phyloP scores from a whole-genome alignment of 2,797 vertebrate genomes.

The Meda fulgida region DNA sequence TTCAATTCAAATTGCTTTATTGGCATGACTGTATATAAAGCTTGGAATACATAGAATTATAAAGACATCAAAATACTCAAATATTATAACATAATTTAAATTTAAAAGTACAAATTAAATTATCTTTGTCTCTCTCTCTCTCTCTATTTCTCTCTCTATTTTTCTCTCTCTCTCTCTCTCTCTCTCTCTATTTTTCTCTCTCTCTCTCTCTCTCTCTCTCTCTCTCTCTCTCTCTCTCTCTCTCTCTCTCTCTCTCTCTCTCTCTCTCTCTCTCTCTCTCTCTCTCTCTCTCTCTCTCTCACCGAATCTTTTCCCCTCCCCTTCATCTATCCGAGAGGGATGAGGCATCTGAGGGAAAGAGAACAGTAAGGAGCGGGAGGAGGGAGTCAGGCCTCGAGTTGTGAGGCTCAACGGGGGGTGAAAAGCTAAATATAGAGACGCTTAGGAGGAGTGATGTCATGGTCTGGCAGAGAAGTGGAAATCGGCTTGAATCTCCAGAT shows the following conservation, averaged over 20 bases:
- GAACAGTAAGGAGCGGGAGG: neutral
- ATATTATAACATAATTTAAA: no score
- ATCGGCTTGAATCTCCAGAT: slow-evolving; percentile 60
- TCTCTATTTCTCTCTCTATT: slow-evolving; percentile 49
- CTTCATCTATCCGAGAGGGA: slow-evolving; percentile 62
- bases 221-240: slow-evolving; percentile 15
- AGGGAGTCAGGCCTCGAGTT: slow-evolving; percentile 54
- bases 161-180: neutral
- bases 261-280: no score
- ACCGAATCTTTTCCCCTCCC: slow-evolving; percentile 56
- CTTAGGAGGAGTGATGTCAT: slow-evolving; percentile 80
- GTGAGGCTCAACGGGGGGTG: slow-evolving; percentile 73
- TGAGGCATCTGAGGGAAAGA: slow-evolving; percentile 65
- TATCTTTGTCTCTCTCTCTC: slow-evolving; percentile 40
- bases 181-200: slow-evolving; percentile 31
- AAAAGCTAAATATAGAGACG: slow-evolving; percentile 81
- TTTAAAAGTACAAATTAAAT: no score
- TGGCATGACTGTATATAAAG: no score
- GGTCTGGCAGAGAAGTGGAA: slow-evolving; percentile 60
- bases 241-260: no score
- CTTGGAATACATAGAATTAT: no score
- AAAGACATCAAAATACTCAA: no score
- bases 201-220: neutral
- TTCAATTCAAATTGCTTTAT: no score
- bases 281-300: neutral